Evolutionary conservation across 2,797 vertebrate species (phyloP), one percentile per base, ranked within the genome.

Genomic region (Phaenicophaeus curvirostris): DNA sequence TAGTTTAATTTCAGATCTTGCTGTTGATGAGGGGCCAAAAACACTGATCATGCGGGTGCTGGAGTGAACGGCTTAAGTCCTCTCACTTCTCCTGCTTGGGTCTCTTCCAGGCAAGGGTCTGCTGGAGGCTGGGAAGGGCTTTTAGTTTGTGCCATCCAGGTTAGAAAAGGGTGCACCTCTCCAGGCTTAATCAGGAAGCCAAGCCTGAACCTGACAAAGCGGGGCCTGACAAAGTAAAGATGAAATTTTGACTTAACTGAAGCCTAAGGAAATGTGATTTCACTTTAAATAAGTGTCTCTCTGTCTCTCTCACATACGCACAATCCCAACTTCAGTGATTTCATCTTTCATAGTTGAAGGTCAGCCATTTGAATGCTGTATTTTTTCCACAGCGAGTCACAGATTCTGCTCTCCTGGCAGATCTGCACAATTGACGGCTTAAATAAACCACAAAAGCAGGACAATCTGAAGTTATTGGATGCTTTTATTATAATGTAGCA

Each of bases 401-500:
- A 87, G 44, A 67, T 91, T 76, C 82, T 90, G 65, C 46, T 80
- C 89, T 80, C 66, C 89, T 92, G 87, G 93, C 63, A 90, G 46
- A 78, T 51, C 53, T 74, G 77, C 58, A 93, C 75, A 63, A 85
- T 61, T 15, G 27, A 48, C 42, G 93, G 25, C 46, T 62, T 24
- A 96, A 88, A 96, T 39, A 95, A 97, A 95, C 89, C 76, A 83
- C 55, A 82, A 87, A 89, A 87, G 65, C 63, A 88, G 93, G 73
- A 81, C 61, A 84, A 82, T n/a, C 28, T 89, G 61, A 94, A 86
- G 58, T 96, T 93, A 96, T 59, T 81, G 94, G 89, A 97, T 1
- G 1, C 96, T 97, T 98, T 98, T 98, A 96, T 98, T 97, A 96
- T 95, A 93, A 94, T 66, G 85, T 62, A 96, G 92, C 94, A 97